Evolutionary conservation across 2,888 invertebrate genomes (phyloP).

Genomic region (Oscheius sp.): DNA sequence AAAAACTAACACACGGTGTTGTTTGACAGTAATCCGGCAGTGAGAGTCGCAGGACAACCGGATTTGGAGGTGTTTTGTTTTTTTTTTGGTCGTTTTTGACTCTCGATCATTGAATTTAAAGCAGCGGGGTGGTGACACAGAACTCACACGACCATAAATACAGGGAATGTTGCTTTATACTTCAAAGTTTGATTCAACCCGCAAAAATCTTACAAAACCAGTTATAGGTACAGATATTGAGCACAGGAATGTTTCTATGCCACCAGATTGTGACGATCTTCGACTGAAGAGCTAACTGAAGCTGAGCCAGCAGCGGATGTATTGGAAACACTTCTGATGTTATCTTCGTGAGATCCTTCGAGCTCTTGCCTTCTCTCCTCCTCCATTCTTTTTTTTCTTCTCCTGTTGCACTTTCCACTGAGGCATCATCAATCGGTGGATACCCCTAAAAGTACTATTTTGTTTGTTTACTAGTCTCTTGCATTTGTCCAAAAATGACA

Average conservation of each 20-base stretch:
- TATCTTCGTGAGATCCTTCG: slow-evolving; percentile 1
- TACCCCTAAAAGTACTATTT: slow-evolving; percentile 14
- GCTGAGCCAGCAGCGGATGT: slow-evolving; percentile 29
- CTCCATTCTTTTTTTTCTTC: neutral
- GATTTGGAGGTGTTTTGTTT: neutral
- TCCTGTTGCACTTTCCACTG: slow-evolving; percentile 21
- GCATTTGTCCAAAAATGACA: slow-evolving; percentile 63
- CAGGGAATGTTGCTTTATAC: slow-evolving; percentile 7
- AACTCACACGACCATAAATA: too few relatives aligned
- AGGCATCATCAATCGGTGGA: slow-evolving; percentile 30
- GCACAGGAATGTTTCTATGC: neutral
- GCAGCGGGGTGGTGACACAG: too few relatives aligned
- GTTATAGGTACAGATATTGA: slow-evolving; percentile 19
- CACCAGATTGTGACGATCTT: slow-evolving; percentile 17
- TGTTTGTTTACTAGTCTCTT: neutral
- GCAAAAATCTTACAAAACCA: neutral
- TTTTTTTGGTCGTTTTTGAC: too few relatives aligned
- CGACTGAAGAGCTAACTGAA: slow-evolving; percentile 10
- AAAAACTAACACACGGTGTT: slow-evolving; percentile 10
- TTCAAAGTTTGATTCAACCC: slow-evolving; percentile 4
- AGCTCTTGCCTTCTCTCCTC: neutral
- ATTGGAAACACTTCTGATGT: slow-evolving; percentile 25
- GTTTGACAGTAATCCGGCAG: slow-evolving; percentile 23
- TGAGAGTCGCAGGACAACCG: slow-evolving; percentile 17
- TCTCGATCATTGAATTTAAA: too few relatives aligned